Base-by-base conservation (phyloP, 2,888 invertebrate genomes). In the Nebria salina region DNA sequence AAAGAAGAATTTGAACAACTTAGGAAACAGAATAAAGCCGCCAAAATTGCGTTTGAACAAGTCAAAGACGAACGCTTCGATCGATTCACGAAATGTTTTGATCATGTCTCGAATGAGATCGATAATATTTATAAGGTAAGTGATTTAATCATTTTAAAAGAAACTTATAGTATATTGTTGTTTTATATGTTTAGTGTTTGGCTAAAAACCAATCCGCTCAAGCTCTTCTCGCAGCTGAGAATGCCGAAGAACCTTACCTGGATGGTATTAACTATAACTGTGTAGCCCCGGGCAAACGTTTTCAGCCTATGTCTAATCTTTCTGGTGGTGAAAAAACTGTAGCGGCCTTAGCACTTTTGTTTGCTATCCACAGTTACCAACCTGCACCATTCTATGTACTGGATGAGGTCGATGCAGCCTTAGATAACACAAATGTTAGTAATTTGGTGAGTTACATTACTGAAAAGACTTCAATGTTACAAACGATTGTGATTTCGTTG, bases 241-340 rank as follows among this genome's bases (percentile, higher is more conserved):
- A 99, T 92, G 98, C 98, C 0, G 99, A 99, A 90, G 99, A 99
- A 90, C 99, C 99, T 0, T 99, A 98, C 90, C 90, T 99, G 85
- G 99, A 99, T 90, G 99, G 99, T 83, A 96, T 99, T 85, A 98
- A 98, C 90, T 99, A 99, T 90, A 99, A 99, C 91, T 99, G 99
- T 90, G 99, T 99, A 75, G 99, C 99, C 41, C 99, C 99, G 1
- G 99, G 99, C 72, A 98, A 99, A 92, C 93, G 98, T 82, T 99
- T 99, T 91, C 97, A 99, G 90, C 99, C 98, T 34, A 99, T 99
- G 99, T 98, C 98, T 86, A 99, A 99, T 91, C 92, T 99, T 82
- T 98, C 98, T 85, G 99, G 99, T 85, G 99, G 99, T 78, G 99
- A 99, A 90, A 99, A 99, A 90, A 99, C 98, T 0, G 97, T 99